Base-by-base conservation (phyloP, 1,140 invertebrate genomes). In the Zophobas morio region DNA sequence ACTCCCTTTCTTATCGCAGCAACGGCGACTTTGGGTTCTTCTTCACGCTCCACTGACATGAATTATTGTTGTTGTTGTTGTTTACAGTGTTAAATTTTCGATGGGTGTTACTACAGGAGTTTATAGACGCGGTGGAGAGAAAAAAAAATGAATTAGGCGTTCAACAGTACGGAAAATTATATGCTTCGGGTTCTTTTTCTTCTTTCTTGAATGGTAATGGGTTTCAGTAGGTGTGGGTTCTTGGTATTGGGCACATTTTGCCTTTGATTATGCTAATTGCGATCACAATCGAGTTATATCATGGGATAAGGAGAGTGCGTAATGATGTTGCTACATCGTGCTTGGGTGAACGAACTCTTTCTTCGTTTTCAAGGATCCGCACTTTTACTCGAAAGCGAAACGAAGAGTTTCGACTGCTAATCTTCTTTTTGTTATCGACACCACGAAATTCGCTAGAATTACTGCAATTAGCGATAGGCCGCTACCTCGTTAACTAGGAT, bases 91-190 rank as follows among this genome's bases (percentile, higher is more conserved):
- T 66, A 42, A 42, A 66, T 40, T 42, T 66, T 42, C 4, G 57
- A 39, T 63, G 57, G 34, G 35, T 63, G 57, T 63, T 66, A 32
- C 60, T 8, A 60, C 37, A 42, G 6, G 37, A 37, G 60, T 51
- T 6, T 20, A 51, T 51, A 51, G 42, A 46, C 6, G 39, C 8
- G 60, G 42, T 60, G 56, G 36, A 60, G 34, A 66, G 4, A 54
- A 8, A 51, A 51, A 46, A 46, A 72, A 51, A 72, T 35, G 46
- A 72, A 72, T 72, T 72, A 37, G 70, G 47, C 70, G 51, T 2
- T 37, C 51, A 72, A 72, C 51, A 72, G 70, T 54, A 72, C 70
- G 51, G 70, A 72, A 72, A 72, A 72, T 72, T 72, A 72, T 72
- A 54, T 42, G 46, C 46, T 72, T 51, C 46, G 51, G 8, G 20